Base-by-base conservation (phyloP, 1,140 invertebrate genomes). In the Hestina assimilis region DNA sequence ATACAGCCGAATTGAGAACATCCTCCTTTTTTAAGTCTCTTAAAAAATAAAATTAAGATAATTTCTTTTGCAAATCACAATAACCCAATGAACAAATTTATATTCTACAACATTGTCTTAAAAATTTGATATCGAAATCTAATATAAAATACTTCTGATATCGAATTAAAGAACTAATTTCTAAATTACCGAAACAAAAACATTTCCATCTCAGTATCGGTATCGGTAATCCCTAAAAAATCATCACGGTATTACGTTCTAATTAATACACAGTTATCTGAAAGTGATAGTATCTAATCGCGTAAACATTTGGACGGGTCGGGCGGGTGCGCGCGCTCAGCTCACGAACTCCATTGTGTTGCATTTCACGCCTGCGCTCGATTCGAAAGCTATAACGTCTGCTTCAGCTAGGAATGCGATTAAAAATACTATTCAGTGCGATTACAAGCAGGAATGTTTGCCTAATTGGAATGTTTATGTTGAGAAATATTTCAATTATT, bases 251-350 rank as follows among this genome's bases (percentile, higher is more conserved):
- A 35, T 48, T 48, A 48, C 45, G 29, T 40, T 51, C 29, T 35
- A 47, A 47, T 56, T 56, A 46, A 38, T 29, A 41, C 9, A 38
- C 43, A 45, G 41, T 47, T 56, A 56, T 56, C 43, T 47, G 6
- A 6, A 23, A 19, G 61, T 59, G 66, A 66, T 67, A 56, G 56
- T 57, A 76, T 73, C 67, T 59, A 62, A 66, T 69, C 72, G 64
- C 69, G 63, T 73, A 71, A 76, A 76, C 70, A 73, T 76, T 75
- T 69, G 68, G 68, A 71, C 68, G 59, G 63, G 24, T 14, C 53
- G 58, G 31, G 33, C 12, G 23, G 51, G 33, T 45, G 57, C 59
- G 43, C 15, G 41, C 50, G 51, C 47, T n/a, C n/a, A 11, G 33
- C 42, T 69, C 72, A 72, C 72, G 72, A 75, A 24, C 42, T 59